Conservation (phyloP, 2,113 vertebrate species). For the Anthoscopus minutus region DNA sequence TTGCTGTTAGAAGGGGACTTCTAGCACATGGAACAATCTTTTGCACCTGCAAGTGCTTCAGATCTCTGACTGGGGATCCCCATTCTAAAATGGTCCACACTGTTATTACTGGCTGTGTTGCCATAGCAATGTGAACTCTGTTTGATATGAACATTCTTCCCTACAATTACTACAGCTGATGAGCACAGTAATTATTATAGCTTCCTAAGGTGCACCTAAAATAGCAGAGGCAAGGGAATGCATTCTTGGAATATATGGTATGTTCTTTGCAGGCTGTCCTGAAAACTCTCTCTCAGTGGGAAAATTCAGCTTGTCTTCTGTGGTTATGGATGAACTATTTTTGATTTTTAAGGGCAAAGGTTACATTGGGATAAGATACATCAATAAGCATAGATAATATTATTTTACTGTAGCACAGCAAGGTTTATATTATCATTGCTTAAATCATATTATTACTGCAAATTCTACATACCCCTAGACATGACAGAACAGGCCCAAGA, state of each 20-base stretch:
- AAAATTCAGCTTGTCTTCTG: slow-evolving; percentile 35
- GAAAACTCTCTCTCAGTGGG: slow-evolving; percentile 10
- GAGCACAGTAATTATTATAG: slow-evolving; percentile 60
- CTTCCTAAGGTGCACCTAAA: slow-evolving; percentile 66
- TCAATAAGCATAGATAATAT: not conserved
- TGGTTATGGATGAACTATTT: not conserved
- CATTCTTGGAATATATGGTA: slow-evolving; percentile 16
- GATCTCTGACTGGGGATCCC: slow-evolving; percentile 55
- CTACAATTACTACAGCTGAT: slow-evolving; percentile 65
- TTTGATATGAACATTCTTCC: slow-evolving; percentile 57
- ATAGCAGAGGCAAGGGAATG: slow-evolving; percentile 47
- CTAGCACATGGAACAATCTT: not conserved
- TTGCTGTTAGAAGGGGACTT: not conserved
- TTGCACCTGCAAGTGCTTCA: slow-evolving; percentile 44
- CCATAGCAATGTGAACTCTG: slow-evolving; percentile 46
- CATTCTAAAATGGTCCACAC: not conserved
- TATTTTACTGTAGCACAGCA: not conserved
- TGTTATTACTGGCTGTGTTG: slow-evolving; percentile 57
- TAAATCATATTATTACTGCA: not conserved
- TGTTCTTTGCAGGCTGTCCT: not conserved
- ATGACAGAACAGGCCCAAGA: not conserved
- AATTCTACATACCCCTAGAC: not conserved
- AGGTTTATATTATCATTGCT: not conserved
- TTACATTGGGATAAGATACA: not conserved
- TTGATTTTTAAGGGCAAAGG: slow-evolving; percentile 1